Evolutionary conservation across 1,140 invertebrate genomes (phyloP), one percentile per base, ranked within the genome.

Genomic region (Halesus radiatus): DNA sequence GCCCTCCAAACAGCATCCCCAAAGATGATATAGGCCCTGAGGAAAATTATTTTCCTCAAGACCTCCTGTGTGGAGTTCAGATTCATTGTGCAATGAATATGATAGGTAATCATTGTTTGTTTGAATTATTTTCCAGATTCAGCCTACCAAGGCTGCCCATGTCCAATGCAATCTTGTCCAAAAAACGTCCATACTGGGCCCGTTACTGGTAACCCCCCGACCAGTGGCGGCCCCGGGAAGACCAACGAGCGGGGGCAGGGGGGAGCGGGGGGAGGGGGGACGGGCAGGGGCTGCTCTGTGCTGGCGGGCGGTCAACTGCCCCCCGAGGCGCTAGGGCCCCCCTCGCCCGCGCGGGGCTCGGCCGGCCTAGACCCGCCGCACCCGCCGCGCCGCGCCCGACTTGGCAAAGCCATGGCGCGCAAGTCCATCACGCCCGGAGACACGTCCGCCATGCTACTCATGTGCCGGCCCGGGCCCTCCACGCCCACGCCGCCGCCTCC

Each of bases 131-230:
- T 92, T 88, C 64, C 84, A 92, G 91, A 91, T 88, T 84, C 88
- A 87, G 87, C 91, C 85, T 91, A 91, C 85, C 92, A 93, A 85
- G 91, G 92, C 89, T 96, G 95, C 89, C 94, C 94, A 85, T 96
- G 95, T 91, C 95, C 94, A 89, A 93, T 95, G 91, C 94, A 95
- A 90, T 93, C 95, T 91, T 96, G 94, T 96, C 95, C 95, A 97
- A 97, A 96, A 97, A 97, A 97, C 95, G 95, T 94, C 93, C 94
- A 93, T 96, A 96, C 95, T 96, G 95, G 95, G 93, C 95, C 95
- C 94, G 95, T 95, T 96, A 96, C 95, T 96, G 95, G 95, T 95
- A 94, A 92, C 87, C 87, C 88, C 88, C 88, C 89, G 76, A 84
- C 88, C 84, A 86, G 88, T 89, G 87, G 87, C 86, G 89, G 89